Evolutionary conservation across 2,113 vertebrate species (phyloP).

Genomic region (Crotalus tigris): DNA sequence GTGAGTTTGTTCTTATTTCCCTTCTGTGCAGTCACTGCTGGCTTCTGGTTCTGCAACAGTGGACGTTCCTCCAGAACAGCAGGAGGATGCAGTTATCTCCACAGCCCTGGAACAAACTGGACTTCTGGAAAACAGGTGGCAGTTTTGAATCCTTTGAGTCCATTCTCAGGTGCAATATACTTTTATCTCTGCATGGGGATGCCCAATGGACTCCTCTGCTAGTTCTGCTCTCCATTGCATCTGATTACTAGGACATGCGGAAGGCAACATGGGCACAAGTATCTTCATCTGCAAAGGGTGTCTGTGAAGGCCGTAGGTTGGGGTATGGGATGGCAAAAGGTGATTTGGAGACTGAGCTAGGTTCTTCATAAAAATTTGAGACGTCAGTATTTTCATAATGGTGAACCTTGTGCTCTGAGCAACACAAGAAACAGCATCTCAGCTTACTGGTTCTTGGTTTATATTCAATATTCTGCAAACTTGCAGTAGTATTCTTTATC

Average conservation of each 20-base stretch:
- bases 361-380: neutral
- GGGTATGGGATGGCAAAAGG: neutral
- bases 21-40: conserved; percentile 37
- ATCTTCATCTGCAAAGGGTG: neutral
- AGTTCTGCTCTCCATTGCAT: neutral
- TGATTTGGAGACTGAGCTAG: too few relatives aligned
- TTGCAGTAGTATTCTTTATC: neutral
- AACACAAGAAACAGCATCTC: too few relatives aligned
- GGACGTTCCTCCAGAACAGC: conserved; percentile 45
- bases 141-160: neutral
- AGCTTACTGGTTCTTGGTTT: neutral
- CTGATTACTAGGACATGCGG: neutral
- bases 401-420: neutral
- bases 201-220: neutral
- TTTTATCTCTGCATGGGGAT: neutral
- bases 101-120: conserved; percentile 75
- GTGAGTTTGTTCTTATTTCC: neutral
- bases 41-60: conserved; percentile 24
- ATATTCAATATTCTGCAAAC: too few relatives aligned
- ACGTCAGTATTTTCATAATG: neutral
- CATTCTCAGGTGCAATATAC: neutral
- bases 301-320: neutral
- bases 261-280: too few relatives aligned
- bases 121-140: conserved; percentile 82
- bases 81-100: conserved; percentile 59